A percentile compares a stretch with the other conserved stretches of the same genome.
phyloP scores from a whole-genome alignment of 1,140 invertebrate genomes.

The Colletes gigas region DNA sequence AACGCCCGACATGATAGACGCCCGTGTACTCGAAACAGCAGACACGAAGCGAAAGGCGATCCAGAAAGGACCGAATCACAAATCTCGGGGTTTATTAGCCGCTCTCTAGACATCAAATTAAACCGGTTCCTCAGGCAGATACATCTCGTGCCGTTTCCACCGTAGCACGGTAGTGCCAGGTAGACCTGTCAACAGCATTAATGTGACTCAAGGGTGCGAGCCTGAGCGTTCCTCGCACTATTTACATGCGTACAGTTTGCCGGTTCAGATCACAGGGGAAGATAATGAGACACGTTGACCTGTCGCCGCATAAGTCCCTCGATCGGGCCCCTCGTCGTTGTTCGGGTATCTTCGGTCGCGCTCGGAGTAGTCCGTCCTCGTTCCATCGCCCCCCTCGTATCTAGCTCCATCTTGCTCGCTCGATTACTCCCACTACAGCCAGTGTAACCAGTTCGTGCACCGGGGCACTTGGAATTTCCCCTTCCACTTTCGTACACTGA shows the following conservation, averaged over 20 bases:
- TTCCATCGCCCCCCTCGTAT: constrained; percentile 1
- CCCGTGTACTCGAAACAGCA: neutral
- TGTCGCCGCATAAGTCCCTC: constrained; percentile 41
- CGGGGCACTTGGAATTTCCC: too few species aligned
- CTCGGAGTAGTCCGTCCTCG: constrained; percentile 11
- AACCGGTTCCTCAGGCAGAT: constrained; percentile 48
- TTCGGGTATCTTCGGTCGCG: constrained; percentile 5
- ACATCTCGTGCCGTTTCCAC: constrained; percentile 25
- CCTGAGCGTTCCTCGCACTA: constrained; percentile 24
- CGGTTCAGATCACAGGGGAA: constrained; percentile 48
- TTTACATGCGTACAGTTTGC: constrained; percentile 53
- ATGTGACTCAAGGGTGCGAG: constrained; percentile 51
- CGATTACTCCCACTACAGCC: constrained; percentile 23
- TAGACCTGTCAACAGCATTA: constrained; percentile 54
- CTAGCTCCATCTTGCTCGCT: constrained; percentile 15
- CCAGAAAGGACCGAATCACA: constrained; percentile 12
- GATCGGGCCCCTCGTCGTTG: constrained; percentile 1
- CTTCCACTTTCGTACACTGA: too few species aligned
- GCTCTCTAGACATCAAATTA: constrained; percentile 50
- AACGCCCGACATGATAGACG: neutral
- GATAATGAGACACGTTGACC: constrained; percentile 60
- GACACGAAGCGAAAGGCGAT: constrained; percentile 12
- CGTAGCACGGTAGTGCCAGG: constrained; percentile 35
- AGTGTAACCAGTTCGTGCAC: too few species aligned
- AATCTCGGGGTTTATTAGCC: constrained; percentile 47